These are phyloP conservation scores for Syngnathoides biaculeatus DNA, from an alignment of 2,113 vertebrate species.

Conservation along the genomic window DNA sequence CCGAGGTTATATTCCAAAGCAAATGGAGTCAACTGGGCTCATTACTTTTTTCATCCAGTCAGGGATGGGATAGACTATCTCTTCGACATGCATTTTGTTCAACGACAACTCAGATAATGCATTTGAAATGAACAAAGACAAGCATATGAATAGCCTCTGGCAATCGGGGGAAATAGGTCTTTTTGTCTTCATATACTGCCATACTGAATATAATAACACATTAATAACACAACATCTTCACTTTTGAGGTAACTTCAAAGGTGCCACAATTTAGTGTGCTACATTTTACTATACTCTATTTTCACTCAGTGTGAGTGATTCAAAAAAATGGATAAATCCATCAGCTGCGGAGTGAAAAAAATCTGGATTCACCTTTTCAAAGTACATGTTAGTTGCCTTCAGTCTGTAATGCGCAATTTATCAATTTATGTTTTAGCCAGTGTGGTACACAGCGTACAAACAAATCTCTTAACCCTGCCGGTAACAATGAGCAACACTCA, in stretches of 20 bases:
- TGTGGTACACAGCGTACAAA: slow-evolving; percentile 31
- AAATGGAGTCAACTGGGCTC: background rate
- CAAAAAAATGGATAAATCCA: background rate
- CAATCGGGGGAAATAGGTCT: background rate
- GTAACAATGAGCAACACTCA: slow-evolving; percentile 34
- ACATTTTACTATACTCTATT: background rate
- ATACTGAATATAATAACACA: too few species aligned
- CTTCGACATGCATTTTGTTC: background rate
- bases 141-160: background rate
- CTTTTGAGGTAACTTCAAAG: background rate
- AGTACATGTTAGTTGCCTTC: too few species aligned
- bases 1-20: background rate
- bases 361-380: background rate
- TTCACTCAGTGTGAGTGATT: background rate
- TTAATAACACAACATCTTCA: too few species aligned
- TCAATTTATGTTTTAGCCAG: background rate
- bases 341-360: background rate
- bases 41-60: background rate
- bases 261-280: background rate
- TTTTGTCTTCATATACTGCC: too few species aligned
- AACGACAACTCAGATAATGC: background rate
- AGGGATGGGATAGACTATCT: background rate
- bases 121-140: background rate
- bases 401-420: background rate
- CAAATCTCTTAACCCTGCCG: slow-evolving; percentile 43